Conservation (phyloP, 2,888 invertebrate species). For the Cataglyphis albicans region DNA sequence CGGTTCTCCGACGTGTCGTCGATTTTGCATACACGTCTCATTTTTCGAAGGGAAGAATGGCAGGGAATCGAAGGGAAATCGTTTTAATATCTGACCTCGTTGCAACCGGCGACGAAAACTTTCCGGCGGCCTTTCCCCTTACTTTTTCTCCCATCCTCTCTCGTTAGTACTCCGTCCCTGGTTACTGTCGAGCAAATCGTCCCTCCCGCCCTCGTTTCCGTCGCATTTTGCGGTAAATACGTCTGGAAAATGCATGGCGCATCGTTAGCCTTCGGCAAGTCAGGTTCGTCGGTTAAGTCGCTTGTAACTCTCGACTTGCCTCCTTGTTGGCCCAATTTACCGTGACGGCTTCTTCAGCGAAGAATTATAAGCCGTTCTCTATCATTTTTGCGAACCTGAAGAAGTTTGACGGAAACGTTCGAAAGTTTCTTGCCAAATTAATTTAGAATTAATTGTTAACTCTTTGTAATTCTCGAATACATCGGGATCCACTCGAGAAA, state of each 20-base stretch:
- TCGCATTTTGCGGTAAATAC: slow-evolving; percentile 34
- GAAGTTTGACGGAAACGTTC: slow-evolving; percentile 13
- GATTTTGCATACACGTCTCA: slow-evolving; percentile 52
- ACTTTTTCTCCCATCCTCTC: background rate
- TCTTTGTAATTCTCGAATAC: background rate
- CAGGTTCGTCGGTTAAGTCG: slow-evolving; percentile 63
- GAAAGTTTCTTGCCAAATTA: slow-evolving; percentile 18
- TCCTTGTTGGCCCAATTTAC: slow-evolving; percentile 55
- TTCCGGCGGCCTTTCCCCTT: slow-evolving; percentile 45
- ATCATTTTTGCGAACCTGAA: slow-evolving; percentile 35
- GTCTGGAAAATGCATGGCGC: slow-evolving; percentile 59
- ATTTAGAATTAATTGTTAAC: background rate
- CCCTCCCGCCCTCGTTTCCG: background rate
- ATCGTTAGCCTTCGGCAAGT: slow-evolving; percentile 63
- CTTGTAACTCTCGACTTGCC: slow-evolving; percentile 31
- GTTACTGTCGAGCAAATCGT: slow-evolving; percentile 24
- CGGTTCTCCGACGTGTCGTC: slow-evolving; percentile 26
- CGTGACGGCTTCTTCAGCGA: slow-evolving; percentile 23
- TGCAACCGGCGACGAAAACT: slow-evolving; percentile 56
- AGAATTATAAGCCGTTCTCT: slow-evolving; percentile 35
- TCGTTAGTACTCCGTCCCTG: slow-evolving; percentile 5
- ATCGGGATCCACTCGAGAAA: background rate
- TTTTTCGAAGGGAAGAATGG: background rate
- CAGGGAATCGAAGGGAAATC: slow-evolving; percentile 15
- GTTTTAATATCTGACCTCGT: slow-evolving; percentile 74